Evolutionary conservation across 2,888 invertebrate species (phyloP), one percentile per base, ranked within the genome.

Genomic region (Spodoptera exigua): DNA sequence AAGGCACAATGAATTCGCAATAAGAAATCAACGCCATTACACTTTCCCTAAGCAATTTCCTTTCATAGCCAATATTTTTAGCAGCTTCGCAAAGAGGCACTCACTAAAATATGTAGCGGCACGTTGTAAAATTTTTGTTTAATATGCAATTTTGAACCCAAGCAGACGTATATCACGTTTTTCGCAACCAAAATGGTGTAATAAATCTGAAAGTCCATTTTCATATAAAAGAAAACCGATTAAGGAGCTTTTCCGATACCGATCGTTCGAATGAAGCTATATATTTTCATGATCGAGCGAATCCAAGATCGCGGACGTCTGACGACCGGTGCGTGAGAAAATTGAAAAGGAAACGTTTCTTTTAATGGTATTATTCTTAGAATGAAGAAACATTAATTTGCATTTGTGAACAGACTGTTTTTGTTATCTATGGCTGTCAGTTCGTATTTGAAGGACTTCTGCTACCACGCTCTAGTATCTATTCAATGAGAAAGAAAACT

Each of bases 141-240:
- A 88, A 88, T 86, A 84, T 87, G 92, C 91, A 88, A 89, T 89
- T 91, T 88, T 89, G 84, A 86, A 84, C 83, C 85, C 78, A 73
- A 81, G 76, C 82, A 83, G 84, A 86, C 85, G 87, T 91, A 91
- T 90, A 91, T 89, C 88, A 90, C 87, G 87, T 85, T 89, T 85
- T 79, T 83, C 89, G 88, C 84, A 90, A 90, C 92, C 88, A 89
- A 90, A 92, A 90, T 85, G 89, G 86, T 84, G 83, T 84, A 88
- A 93, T 94, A 94, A 93, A 93, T 93, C 91, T 90, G 80, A 90
- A 90, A 93, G 92, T 91, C 92, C 84, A 91, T 93, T 93, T 93
- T 93, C 91, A 92, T 93, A 92, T 91, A 92, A 92, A 93, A 92
- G 92, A 93, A 93, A 94, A 92, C 89, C 93, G 93, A 93, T 94